A percentile compares a stretch with the other conserved stretches of the same genome.
phyloP scores from a whole-genome alignment of 2,888 invertebrate species.

The Agrypnus murinus region DNA sequence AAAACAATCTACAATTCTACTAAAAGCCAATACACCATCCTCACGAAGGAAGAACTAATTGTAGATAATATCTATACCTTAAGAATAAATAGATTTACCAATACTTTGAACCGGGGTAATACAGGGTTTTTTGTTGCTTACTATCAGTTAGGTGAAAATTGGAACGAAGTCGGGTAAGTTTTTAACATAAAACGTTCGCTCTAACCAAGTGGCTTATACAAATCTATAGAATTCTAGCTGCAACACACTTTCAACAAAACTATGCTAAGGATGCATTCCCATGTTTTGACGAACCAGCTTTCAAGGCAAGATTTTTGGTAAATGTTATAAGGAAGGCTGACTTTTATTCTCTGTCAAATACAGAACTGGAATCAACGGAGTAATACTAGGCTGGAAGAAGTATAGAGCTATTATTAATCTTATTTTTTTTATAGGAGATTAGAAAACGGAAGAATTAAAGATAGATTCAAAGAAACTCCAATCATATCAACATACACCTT shows the following conservation, averaged over 20 bases:
- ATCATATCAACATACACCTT: constrained; percentile 84
- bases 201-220: too few relatives aligned
- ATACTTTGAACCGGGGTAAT: background rate
- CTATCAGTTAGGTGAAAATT: background rate
- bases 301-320: constrained; percentile 67
- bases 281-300: constrained; percentile 80
- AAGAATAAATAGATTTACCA: background rate
- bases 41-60: background rate
- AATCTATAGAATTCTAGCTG: constrained; percentile 65
- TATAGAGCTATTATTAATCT: background rate
- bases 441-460: constrained; percentile 30
- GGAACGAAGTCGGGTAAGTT: too few relatives aligned
- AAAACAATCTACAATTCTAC: background rate
- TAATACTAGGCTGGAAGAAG: constrained; percentile 10
- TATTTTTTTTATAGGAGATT: constrained; percentile 30
- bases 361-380: constrained; percentile 27
- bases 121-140: constrained; percentile 17
- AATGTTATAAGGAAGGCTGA: constrained; percentile 63
- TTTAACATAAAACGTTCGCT: too few relatives aligned
- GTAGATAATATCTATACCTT: background rate
- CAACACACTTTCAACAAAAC: constrained; percentile 80
- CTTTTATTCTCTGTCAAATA: constrained; percentile 45
- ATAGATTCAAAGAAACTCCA: constrained; percentile 41
- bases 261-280: constrained; percentile 82
- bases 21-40: background rate